A percentile compares a stretch with the other conserved stretches of the same genome.
Conservation (phyloP, 1,140 invertebrate species). For the Bombus polaris region DNA sequence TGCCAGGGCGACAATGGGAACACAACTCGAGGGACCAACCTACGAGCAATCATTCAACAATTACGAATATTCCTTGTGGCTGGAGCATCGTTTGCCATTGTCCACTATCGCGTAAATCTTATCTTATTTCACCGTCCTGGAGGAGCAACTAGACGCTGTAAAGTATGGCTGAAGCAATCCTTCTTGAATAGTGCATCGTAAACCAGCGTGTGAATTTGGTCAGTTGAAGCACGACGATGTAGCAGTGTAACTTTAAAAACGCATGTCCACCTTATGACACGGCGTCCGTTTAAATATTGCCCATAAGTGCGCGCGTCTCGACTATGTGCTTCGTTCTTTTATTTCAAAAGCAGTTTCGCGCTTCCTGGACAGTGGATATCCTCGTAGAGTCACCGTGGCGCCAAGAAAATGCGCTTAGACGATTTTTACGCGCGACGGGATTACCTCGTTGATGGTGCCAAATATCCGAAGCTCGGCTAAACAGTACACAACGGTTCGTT, state of each 20-base stretch:
- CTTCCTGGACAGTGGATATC: neutral
- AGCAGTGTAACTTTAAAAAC: slow-evolving; percentile 39
- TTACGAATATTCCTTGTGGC: slow-evolving; percentile 34
- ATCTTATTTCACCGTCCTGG: slow-evolving; percentile 8
- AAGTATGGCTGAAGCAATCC: slow-evolving; percentile 3
- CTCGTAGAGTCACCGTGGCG: neutral
- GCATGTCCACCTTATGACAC: slow-evolving; percentile 14
- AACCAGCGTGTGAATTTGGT: neutral
- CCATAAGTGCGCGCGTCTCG: too few relatives aligned
- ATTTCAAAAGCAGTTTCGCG: slow-evolving; percentile 22
- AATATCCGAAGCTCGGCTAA: neutral
- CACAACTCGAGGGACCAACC: too few relatives aligned
- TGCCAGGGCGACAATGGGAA: too few relatives aligned
- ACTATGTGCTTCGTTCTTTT: neutral
- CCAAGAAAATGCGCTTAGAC: neutral
- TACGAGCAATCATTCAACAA: neutral
- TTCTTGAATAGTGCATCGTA: neutral
- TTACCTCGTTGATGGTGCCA: neutral
- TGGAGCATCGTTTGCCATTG: slow-evolving; percentile 13
- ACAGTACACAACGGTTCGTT: slow-evolving; percentile 14
- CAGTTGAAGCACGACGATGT: neutral
- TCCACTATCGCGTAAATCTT: too few relatives aligned
- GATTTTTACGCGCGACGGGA: neutral
- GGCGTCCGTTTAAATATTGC: neutral
- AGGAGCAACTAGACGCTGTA: neutral